A percentile compares a stretch with the other conserved stretches of the same genome.
Evolutionary conservation across 1,140 invertebrate species (phyloP).

Genomic region (Megalonaias nervosa): DNA sequence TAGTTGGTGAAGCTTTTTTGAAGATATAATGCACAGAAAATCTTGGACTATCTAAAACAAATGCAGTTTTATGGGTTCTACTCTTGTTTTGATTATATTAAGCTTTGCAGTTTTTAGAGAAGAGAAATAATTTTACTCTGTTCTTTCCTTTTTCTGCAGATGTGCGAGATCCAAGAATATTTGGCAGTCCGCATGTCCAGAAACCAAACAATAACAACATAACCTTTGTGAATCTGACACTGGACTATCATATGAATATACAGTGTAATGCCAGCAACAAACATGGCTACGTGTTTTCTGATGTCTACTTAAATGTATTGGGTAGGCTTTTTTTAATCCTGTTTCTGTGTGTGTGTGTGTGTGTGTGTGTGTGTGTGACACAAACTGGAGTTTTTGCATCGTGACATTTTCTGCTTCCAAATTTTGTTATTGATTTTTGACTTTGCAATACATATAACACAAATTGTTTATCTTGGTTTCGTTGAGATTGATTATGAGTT

Average conservation of each 20-base stretch:
- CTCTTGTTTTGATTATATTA: background rate
- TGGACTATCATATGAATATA: constrained; percentile 96
- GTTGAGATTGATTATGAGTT: too few species aligned
- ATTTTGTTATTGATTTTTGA: too few species aligned
- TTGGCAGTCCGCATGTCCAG: constrained; percentile 80
- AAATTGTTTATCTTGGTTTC: too few species aligned
- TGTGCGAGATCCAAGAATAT: constrained; percentile 73
- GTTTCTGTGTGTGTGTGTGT: background rate
- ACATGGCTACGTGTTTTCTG: constrained; percentile 98
- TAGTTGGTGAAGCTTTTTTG: too few species aligned
- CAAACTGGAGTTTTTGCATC: too few species aligned
- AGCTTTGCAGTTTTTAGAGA: background rate
- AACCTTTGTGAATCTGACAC: constrained; percentile 85
- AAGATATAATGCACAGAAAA: too few species aligned
- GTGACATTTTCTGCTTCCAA: too few species aligned
- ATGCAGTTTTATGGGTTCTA: too few species aligned
- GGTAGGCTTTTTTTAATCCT: constrained; percentile 72
- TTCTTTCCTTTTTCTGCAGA: constrained; percentile 6
- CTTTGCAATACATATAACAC: too few species aligned
- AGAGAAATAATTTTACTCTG: background rate
- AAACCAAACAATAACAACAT: constrained; percentile 79
- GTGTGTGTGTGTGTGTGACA: too few species aligned
- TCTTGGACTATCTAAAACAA: too few species aligned
- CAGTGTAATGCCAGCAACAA: constrained; percentile 99
- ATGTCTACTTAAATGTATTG: constrained; percentile 97